A percentile compares a stretch with the other conserved stretches of the same genome.
Evolutionary conservation across 1,140 invertebrate species (phyloP).

Genomic region (Hyposmocoma kahamanoa): DNA sequence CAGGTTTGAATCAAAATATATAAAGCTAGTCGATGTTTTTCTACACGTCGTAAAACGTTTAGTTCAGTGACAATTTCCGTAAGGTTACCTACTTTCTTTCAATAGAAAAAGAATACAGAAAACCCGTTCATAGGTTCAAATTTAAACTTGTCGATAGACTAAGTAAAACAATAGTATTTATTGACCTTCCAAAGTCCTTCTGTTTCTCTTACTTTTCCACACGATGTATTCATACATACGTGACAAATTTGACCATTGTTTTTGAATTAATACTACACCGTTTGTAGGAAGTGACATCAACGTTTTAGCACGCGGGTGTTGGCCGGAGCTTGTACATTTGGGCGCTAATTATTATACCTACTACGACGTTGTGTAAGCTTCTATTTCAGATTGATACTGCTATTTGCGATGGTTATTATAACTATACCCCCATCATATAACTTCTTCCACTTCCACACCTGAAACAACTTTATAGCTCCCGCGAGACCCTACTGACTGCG

Average conservation of each 20-base stretch:
- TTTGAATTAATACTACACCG: conserved; percentile 19
- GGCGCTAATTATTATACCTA: conserved; percentile 17
- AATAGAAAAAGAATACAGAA: no score
- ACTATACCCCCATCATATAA: no score
- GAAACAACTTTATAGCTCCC: no score
- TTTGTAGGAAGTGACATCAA: conserved; percentile 47
- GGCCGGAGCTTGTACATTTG: conserved; percentile 9
- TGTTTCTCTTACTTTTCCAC: conserved; percentile 2
- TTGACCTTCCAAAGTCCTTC: background rate
- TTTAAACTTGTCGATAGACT: background rate
- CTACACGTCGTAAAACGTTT: no score
- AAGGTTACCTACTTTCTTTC: no score
- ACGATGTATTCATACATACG: conserved; percentile 12
- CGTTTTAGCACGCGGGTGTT: conserved; percentile 22
- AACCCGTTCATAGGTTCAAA: background rate
- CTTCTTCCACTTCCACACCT: no score
- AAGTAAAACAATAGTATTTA: background rate
- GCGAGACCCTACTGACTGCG: no score
- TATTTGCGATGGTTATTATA: no score
- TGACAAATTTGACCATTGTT: conserved; percentile 9
- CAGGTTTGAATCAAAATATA: no score
- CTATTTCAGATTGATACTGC: no score
- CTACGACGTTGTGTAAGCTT: conserved; percentile 14
- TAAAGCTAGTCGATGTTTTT: no score
- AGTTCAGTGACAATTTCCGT: no score